Base-by-base conservation (phyloP, 2,113 vertebrate species). In the Turnix velox region DNA sequence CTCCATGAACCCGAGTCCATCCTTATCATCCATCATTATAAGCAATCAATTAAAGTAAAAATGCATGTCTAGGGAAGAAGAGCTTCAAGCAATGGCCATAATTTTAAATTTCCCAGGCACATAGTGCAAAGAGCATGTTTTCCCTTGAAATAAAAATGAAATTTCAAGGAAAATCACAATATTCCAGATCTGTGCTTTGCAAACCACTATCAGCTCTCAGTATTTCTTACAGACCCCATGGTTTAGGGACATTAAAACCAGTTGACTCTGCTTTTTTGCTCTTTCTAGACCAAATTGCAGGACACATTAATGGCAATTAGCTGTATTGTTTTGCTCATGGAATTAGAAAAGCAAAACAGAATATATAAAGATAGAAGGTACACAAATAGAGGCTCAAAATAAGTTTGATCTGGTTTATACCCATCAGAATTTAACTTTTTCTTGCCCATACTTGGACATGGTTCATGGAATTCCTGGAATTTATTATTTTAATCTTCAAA, bases 371-470 rank as follows among this genome's bases (percentile, higher is more conserved):
- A 52, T 33, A 65, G 27, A 63, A 74, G 12, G 6, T 31, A 54
- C 10, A 43, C 7, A 48, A 73, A 69, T 4, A 54, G 20, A 75
- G 6, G 12, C 4, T 11, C 23, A 43, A 57, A n/a, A 16, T 2
- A 6, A 28, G 17, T 14, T 37, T 25, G 6, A 28, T 31, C 18
- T 39, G 14, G 12, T 49, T 35, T 28, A 59, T 37, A 30, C 3
- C 12, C 7, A 57, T 5, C 33, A 5, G 7, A 46, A 31, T 23
- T 71, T 43, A 30, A 6, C 13, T 6, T 28, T 49, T 55, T 73
- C n/a, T 45, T 9, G 25, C 16, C 37, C 20, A 15, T 0, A 0
- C 9, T 46, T 55, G 16, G n/a, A 54, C 12, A 25, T 11, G 6
- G 13, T n/a, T 55, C 1, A 1, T 40, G 19, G n/a, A 76, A 7